phyloP scores from a whole-genome alignment of 2,113 vertebrate species.

The Cairina moschata region DNA sequence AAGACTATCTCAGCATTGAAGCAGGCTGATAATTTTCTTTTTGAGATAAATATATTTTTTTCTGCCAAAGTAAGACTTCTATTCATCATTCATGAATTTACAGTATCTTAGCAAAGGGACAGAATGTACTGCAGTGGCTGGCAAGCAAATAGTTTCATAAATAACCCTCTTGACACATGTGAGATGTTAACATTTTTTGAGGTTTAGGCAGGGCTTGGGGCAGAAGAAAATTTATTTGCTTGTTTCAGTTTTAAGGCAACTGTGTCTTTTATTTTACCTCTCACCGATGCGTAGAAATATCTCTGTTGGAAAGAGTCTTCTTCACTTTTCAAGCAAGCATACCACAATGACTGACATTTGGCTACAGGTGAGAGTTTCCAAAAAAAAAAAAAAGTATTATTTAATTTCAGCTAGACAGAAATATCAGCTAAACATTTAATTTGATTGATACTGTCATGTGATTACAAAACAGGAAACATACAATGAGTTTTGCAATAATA shows the following conservation, averaged over 20 bases:
- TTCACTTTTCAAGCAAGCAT: background rate
- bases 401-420: background rate
- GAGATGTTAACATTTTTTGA: slow-evolving; percentile 69
- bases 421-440: background rate
- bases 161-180: slow-evolving; percentile 71
- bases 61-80: slow-evolving; percentile 69
- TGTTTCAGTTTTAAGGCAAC: slow-evolving; percentile 45
- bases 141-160: slow-evolving; percentile 75
- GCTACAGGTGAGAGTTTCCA: background rate
- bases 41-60: slow-evolving; percentile 55
- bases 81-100: slow-evolving; percentile 73
- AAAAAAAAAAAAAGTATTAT: background rate
- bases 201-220: slow-evolving; percentile 41
- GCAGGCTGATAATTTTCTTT: slow-evolving; percentile 37
- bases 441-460: background rate
- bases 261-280: slow-evolving; percentile 1
- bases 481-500: background rate
- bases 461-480: background rate
- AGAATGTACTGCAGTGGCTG: slow-evolving; percentile 75
- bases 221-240: slow-evolving; percentile 40
- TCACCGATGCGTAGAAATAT: background rate
- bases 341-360: background rate
- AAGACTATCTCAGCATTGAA: background rate
- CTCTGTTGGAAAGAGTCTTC: slow-evolving; percentile 36
- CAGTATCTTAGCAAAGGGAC: slow-evolving; percentile 72